phyloP scores from a whole-genome alignment of 2,888 invertebrate genomes.

The Steinernema hermaphroditum region DNA sequence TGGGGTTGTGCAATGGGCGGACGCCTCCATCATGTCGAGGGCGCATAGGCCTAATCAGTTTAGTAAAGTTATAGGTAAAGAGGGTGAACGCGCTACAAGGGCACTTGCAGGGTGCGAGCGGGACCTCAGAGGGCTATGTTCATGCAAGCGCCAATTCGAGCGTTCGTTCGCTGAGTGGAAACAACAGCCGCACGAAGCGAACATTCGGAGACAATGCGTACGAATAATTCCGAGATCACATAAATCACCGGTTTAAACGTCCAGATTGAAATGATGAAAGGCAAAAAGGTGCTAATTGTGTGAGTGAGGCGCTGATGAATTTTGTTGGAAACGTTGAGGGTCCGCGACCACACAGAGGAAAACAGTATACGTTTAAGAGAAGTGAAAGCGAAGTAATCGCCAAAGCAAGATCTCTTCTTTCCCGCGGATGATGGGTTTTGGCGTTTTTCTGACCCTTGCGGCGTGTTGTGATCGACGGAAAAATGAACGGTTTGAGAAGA shows the following conservation, averaged over 20 bases:
- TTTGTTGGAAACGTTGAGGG: no score
- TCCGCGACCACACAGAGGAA: no score
- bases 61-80: conserved; percentile 31
- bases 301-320: neutral
- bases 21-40: conserved; percentile 30
- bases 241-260: neutral
- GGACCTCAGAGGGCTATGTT: no score
- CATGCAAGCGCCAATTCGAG: neutral
- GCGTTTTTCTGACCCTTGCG: conserved; percentile 30
- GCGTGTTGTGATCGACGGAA: conserved; percentile 25
- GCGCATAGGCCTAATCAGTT: conserved; percentile 31
- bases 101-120: neutral
- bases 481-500: conserved; percentile 10
- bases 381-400: neutral
- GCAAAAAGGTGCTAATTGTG: neutral
- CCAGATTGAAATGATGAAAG: neutral
- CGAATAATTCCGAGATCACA: neutral
- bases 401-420: neutral
- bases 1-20: conserved; percentile 23
- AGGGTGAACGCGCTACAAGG: neutral
- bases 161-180: neutral
- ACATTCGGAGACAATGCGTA: neutral
- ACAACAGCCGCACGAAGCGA: neutral
- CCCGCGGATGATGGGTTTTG: conserved; percentile 7
- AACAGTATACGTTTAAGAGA: no score